Conservation (phyloP, 2,113 vertebrate species). For the Cebidichthys violaceus region DNA sequence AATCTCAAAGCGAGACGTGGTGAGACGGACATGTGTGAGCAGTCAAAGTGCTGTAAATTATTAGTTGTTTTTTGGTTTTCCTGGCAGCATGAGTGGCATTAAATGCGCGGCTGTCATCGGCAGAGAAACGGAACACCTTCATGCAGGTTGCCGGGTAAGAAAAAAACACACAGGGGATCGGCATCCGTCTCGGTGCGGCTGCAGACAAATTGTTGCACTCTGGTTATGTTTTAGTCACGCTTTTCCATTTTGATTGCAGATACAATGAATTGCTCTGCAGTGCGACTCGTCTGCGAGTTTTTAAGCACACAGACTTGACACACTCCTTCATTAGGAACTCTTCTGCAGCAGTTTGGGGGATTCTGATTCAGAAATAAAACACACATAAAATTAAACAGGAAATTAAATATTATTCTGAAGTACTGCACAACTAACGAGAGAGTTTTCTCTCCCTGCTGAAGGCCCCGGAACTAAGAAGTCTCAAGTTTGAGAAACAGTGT, state of each 20-base stretch:
- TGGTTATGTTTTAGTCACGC: slow-evolving; percentile 2
- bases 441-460: not conserved
- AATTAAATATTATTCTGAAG: not conserved
- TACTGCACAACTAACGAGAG: not conserved
- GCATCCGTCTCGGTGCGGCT: slow-evolving; percentile 18
- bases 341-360: not conserved
- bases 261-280: slow-evolving; percentile 6
- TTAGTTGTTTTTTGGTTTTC: not conserved
- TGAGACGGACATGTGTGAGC: slow-evolving; percentile 15
- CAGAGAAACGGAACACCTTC: not conserved
- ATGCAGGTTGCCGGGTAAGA: not conserved
- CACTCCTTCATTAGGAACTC: not conserved
- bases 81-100: not conserved
- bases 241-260: slow-evolving; percentile 44
- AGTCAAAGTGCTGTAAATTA: not conserved
- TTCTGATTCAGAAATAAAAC: not conserved
- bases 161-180: slow-evolving; percentile 24
- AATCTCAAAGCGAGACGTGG: not conserved
- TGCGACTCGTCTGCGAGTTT: not conserved
- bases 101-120: not conserved
- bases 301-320: not conserved
- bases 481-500: slow-evolving; percentile 32
- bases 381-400: not conserved
- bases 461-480: slow-evolving; percentile 15
- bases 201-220: not conserved